Base-by-base conservation (phyloP, 1,140 invertebrate species). In the Zaprionus camerounensis region DNA sequence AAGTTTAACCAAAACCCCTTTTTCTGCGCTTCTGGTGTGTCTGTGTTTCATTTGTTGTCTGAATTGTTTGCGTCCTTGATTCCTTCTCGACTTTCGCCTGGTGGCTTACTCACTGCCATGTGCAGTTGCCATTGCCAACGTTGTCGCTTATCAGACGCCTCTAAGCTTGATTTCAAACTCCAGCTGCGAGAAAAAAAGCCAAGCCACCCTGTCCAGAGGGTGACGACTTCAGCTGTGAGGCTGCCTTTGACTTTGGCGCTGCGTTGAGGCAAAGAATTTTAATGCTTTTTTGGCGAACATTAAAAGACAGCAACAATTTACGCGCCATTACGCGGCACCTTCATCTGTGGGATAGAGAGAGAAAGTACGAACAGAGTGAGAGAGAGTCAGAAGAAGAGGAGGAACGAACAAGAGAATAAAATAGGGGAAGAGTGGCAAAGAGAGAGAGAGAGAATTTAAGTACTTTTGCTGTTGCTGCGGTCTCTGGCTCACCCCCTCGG, bases 101-200 rank as follows among this genome's bases (percentile, higher is more conserved):
- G 38, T 44, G 61, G 61, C 41, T 59, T 17, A 34, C 38, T 17
- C 22, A 49, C 53, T 71, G 41, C 53, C 17, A 53, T 17, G 17
- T 66, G 74, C 64, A 67, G 22, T 46, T 76, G 31, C 38, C 34
- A 57, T 55, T 68, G 26, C 49, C 71, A 41, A 36, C 31, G 70
- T 41, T 34, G 65, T 61, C 41, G 73, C 73, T 76, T 71, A 76
- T 75, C 67, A 53, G 67, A 71, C 51, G 66, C 22, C 72, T 26
- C 38, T 70, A 51, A 57, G 57, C 24, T 66, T 62, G 26, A 51
- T 26, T 34, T 53, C 61, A 31, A 24, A 51, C 72, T 46, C n/a
- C 41, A 46, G 41, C 41, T 46, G 41, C 15, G 41, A 5, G 38
- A n/a, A 41, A 41, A n/a, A 41, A 5, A 15, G 31, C 5, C 15